phyloP scores from a whole-genome alignment of 2,113 vertebrate species.

The Hydrolagus affinis region DNA sequence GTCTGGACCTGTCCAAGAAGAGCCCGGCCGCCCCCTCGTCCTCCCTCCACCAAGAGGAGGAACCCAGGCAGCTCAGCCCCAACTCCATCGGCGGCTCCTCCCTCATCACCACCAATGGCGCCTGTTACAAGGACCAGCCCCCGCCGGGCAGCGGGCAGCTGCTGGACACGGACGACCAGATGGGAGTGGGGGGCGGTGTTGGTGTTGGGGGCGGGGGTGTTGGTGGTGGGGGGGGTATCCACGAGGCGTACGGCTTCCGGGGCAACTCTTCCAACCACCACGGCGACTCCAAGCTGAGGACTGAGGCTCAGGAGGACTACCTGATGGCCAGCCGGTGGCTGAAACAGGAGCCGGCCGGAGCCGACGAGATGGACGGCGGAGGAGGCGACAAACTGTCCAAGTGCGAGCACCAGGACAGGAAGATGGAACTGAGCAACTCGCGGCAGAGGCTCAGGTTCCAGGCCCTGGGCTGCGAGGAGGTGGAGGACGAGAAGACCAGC shows the following conservation, averaged over 20 bases:
- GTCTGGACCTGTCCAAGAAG: conserved; percentile 93
- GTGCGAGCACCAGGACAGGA: conserved; percentile 50
- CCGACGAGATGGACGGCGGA: conserved; percentile 55
- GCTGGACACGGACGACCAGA: conserved; percentile 49
- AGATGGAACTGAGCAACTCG: conserved; percentile 39
- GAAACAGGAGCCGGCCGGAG: conserved; percentile 89
- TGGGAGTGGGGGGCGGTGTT: too few species aligned
- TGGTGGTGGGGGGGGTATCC: conserved; percentile 46
- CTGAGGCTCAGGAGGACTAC: conserved; percentile 49
- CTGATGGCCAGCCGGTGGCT: conserved; percentile 84
- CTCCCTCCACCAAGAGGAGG: not conserved
- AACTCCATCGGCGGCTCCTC: conserved; percentile 40
- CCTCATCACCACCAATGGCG: conserved; percentile 53
- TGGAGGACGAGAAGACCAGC: conserved; percentile 77
- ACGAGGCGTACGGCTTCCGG: conserved; percentile 53
- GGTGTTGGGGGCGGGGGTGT: conserved; percentile 45
- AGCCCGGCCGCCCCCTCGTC: conserved; percentile 59
- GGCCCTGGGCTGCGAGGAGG: conserved; percentile 58
- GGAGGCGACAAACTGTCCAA: conserved; percentile 47
- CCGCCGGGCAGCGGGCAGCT: conserved; percentile 37
- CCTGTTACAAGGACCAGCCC: conserved; percentile 62
- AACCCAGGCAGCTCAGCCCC: not conserved
- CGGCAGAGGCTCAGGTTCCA: conserved; percentile 53
- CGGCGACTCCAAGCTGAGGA: conserved; percentile 66
- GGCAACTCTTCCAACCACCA: conserved; percentile 53